Base-by-base conservation (phyloP, 2,797 vertebrate species). In the Telmatherina bonti region DNA sequence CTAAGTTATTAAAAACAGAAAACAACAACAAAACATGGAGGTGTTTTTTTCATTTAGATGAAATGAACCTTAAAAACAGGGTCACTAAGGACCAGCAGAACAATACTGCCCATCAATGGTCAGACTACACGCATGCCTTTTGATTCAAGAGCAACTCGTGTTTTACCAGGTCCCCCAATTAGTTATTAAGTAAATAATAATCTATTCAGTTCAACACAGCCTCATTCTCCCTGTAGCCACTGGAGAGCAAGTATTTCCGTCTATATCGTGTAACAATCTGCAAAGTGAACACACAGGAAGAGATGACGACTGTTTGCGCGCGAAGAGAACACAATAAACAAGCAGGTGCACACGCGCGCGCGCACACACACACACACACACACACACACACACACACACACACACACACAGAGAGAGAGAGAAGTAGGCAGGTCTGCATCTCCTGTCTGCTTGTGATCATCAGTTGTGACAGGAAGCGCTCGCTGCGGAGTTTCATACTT, bases 381-480 rank as follows among this genome's bases (percentile, higher is more conserved):
- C 55, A 47, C 69, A 30, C 27, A 52, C 64, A 38, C 35, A 12
- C 57, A 0, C 57, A 5, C 53, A 9, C 63, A 33, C 16, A n/a
- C n/a, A n/a, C n/a, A n/a, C n/a, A n/a, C n/a, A n/a, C n/a, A n/a
- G n/a, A n/a, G n/a, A n/a, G n/a, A n/a, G 38, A 30, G 54, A 2
- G 26, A 35, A 18, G 54, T 0, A 43, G 2, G 6, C 29, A 45
- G n/a, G 58, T 29, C 22, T 16, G 38, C 79, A 13, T 67, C 62
- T 71, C 22, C 41, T 63, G 58, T 63, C 51, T 70, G 65, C 79
- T 56, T 74, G 62, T 83, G 76, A 77, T 61, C 78, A 52, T 70
- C 82, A 70, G 38, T 79, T 31, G 79, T 81, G 78, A 83, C 89
- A 91, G 88, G 88, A 90, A 90, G 65, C 52, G 31, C 67, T 74